Conservation (phyloP, 2,113 vertebrate species). For the Lepus americanus region DNA sequence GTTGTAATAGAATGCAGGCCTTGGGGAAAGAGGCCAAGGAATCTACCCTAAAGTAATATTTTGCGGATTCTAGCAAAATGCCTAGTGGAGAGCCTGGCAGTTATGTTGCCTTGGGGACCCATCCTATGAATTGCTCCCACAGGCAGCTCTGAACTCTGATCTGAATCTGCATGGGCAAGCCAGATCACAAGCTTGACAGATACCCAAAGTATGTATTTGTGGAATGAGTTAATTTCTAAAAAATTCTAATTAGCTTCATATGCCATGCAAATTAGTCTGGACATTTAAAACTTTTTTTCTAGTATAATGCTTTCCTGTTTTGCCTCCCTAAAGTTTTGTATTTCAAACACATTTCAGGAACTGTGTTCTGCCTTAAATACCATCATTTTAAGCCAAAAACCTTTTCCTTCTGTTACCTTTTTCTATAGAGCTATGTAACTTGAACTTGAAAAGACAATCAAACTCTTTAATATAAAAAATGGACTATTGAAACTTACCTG, state of each 20-base stretch:
- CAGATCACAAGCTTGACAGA: neutral
- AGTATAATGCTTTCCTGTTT: neutral
- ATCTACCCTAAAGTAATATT: constrained; percentile 12
- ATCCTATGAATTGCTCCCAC: neutral
- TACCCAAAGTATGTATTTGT: neutral
- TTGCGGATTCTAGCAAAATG: constrained; percentile 25
- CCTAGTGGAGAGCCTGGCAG: neutral
- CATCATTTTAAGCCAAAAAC: neutral
- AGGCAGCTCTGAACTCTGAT: constrained; percentile 6
- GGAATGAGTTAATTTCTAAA: constrained; percentile 4
- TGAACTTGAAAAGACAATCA: neutral
- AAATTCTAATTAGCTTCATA: neutral
- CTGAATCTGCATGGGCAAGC: neutral
- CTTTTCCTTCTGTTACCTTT: neutral
- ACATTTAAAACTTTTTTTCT: constrained; percentile 25
- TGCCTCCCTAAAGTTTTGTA: neutral
- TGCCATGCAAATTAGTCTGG: neutral
- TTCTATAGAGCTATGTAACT: neutral
- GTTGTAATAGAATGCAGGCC: constrained; percentile 35
- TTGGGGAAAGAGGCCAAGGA: constrained; percentile 46
- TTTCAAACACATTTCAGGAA: constrained; percentile 38
- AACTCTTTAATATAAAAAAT: neutral
- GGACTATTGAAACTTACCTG: neutral
- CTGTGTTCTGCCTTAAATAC: neutral
- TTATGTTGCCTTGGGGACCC: neutral